A percentile compares a stretch with the other conserved stretches of the same genome.
These are phyloP conservation scores for Clupea harengus DNA, from an alignment of 2,113 vertebrate genomes.

Conservation along the genomic window DNA sequence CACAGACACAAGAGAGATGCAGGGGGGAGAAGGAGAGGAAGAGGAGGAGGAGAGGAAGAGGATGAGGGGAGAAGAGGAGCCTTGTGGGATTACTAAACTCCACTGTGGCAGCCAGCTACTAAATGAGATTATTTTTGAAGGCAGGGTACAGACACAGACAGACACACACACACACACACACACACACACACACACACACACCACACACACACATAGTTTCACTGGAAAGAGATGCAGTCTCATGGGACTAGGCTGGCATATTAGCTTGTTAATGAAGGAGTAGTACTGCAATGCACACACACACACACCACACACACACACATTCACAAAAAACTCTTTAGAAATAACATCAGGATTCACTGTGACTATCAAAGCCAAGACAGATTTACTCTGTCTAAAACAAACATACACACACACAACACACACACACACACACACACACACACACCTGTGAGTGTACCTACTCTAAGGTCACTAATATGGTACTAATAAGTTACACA, in stretches of 20 bases:
- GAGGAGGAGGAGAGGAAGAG: too few species aligned
- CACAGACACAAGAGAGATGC: constrained; percentile 28
- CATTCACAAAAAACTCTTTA: neutral
- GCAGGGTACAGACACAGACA: neutral
- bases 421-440: too few species aligned
- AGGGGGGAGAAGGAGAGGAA: constrained; percentile 16
- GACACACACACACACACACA: neutral
- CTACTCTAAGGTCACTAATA: too few species aligned
- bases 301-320: neutral
- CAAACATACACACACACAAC: neutral
- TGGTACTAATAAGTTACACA: too few species aligned
- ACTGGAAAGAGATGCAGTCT: neutral
- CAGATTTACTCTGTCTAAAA: neutral
- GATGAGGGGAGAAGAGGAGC: neutral
- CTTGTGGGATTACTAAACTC: constrained; percentile 35
- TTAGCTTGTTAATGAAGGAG: neutral
- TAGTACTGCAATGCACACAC: neutral
- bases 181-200: constrained; percentile 4
- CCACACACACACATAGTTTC: neutral
- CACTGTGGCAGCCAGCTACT: constrained; percentile 9
- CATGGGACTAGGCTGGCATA: neutral
- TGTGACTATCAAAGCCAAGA: neutral
- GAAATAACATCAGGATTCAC: neutral
- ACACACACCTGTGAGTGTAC: too few species aligned
- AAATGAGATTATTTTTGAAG: constrained; percentile 36